phyloP scores from a whole-genome alignment of 2,797 vertebrate genomes.

The Lithobates sylvaticus region DNA sequence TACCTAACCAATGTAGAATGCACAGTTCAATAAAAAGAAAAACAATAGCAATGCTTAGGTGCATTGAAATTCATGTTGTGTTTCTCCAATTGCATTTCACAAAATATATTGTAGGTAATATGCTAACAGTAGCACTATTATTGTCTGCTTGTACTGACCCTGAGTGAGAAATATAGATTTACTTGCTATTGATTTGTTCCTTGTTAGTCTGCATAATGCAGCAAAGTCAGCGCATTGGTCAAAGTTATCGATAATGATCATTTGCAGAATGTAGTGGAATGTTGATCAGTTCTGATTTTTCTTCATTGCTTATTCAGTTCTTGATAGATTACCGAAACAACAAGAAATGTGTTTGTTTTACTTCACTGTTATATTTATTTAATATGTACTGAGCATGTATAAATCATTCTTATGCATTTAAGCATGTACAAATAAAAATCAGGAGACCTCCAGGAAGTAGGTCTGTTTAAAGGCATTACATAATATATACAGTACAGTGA shows the following conservation, averaged over 20 bases:
- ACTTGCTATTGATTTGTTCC: slow-evolving; percentile 26
- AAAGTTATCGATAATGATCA: slow-evolving; percentile 27
- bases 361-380: neutral
- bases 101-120: neutral
- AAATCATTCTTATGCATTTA: too few species aligned
- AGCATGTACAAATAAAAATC: neutral
- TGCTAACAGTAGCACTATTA: slow-evolving; percentile 3
- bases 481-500: too few species aligned
- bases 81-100: neutral
- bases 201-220: slow-evolving; percentile 46
- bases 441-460: neutral
- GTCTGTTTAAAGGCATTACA: too few species aligned
- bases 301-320: slow-evolving; percentile 8
- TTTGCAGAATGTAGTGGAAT: slow-evolving; percentile 22
- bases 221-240: slow-evolving; percentile 26
- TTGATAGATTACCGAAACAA: neutral
- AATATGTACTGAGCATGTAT: neutral
- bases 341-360: neutral
- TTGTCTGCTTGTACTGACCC: slow-evolving; percentile 18
- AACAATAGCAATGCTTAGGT: neutral
- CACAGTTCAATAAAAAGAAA: neutral
- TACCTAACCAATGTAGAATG: neutral
- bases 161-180: slow-evolving; percentile 28
- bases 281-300: neutral
- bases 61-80: neutral